Conservation (phyloP, 2,888 invertebrate genomes). For the Mechanitis messenoides region DNA sequence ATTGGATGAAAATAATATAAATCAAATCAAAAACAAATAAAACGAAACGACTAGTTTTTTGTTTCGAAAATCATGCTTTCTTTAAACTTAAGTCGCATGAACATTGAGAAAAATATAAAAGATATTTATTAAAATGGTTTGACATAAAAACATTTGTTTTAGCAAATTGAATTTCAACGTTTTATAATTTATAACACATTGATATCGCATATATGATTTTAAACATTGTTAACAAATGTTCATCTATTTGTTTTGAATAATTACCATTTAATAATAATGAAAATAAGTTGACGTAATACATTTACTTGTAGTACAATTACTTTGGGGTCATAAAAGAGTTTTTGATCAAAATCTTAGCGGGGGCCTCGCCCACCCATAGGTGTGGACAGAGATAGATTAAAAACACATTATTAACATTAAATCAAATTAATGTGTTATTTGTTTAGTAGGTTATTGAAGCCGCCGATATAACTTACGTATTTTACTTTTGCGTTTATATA, state of each 20-base stretch:
- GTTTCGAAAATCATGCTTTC: neutral
- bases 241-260: too few species aligned
- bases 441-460: slow-evolving; percentile 47
- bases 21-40: neutral
- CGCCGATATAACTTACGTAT: slow-evolving; percentile 30
- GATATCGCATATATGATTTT: too few species aligned
- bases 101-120: too few species aligned
- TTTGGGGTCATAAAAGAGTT: slow-evolving; percentile 38
- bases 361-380: slow-evolving; percentile 59
- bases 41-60: neutral
- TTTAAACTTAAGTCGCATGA: too few species aligned
- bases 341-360: slow-evolving; percentile 45
- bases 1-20: slow-evolving; percentile 18
- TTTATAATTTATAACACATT: too few species aligned
- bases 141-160: too few species aligned
- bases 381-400: slow-evolving; percentile 52
- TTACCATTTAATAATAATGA: too few species aligned
- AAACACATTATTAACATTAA: slow-evolving; percentile 41
- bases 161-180: too few species aligned
- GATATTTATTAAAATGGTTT: too few species aligned
- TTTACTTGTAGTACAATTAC: slow-evolving; percentile 34
- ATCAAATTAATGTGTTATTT: slow-evolving; percentile 58
- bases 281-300: slow-evolving; percentile 11
- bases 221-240: too few species aligned
- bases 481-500: neutral